Evolutionary conservation across 2,797 vertebrate species (phyloP), one percentile per base, ranked within the genome.

Genomic region (Rhyacichthys aspro): DNA sequence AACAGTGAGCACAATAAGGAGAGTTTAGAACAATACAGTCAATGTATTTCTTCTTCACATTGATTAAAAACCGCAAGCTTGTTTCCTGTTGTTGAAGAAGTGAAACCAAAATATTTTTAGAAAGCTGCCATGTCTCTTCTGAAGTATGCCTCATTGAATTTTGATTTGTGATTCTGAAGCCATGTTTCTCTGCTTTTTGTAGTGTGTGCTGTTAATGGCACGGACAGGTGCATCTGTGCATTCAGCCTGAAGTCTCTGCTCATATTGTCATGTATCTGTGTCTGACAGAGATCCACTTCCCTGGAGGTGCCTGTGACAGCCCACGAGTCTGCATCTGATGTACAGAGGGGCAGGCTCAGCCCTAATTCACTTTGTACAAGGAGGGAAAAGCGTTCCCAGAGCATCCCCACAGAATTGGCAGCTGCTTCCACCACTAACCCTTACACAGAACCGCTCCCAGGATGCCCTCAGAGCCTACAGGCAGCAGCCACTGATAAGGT

Each of bases 201-300:
- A 57, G 63, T 79, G 57, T 76, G 72, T 69, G 54, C 77, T 87
- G 72, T 84, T 80, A 73, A 86, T 79, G 64, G 65, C 63, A 42
- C 49, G 43, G 83, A 75, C 78, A 76, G 65, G 76, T 76, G 81
- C 55, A 56, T 69, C 62, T 74, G 59, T 81, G 77, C 57, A 53
- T 70, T 52, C 58, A 55, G 63, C 71, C 59, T 32, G 32, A 47
- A 74, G 61, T 41, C 16, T 46, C 42, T 54, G 53, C 65, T 78
- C 64, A 43, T 43, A 69, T 68, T 63, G 54, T 46, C 72, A 53
- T 74, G 41, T 67, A 61, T 78, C 64, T 85, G 44, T 78, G 73
- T 69, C 56, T 76, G 66, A 43, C 81, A 99, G 96, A 89, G 67
- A 82, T 92, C 93, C 9, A 80, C 93, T 0, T 90, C 82, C 66